Evolutionary conservation across 2,113 vertebrate species (phyloP), one percentile per base, ranked within the genome.

Genomic region (Cygnus buccinator): DNA sequence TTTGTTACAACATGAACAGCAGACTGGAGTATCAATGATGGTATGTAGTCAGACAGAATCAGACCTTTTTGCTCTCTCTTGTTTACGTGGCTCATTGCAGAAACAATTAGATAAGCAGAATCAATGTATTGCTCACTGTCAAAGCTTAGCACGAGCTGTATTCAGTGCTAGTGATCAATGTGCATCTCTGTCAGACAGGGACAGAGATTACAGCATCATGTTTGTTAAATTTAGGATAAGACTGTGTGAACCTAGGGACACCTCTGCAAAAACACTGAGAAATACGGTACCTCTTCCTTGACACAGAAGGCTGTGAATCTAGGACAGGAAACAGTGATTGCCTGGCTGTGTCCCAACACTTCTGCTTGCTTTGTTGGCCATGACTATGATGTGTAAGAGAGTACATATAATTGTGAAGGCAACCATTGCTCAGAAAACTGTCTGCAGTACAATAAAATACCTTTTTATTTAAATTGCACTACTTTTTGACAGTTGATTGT

Each of bases 1-100:
- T 97, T 95, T 79, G 84, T 84, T 90, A 78, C 80, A 44, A 20
- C 62, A 61, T 41, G 76, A 87, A 85, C 85, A 86, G 92, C 90
- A 80, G 94, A 89, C 81, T 93, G 93, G 73, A 77, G 95, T 93
- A 96, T 95, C 86, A 41, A 68, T 96, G 97, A 93, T 89, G 91
- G 73, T 67, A 3, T 50, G 72, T 89, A 94, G 97, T 95, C 97
- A 96, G 93, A 88, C 75, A 83, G 88, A 80, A 93, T 95, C 74
- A 97, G 87, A 79, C 90, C 90, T 58, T 71, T 91, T 63, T 85
- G 87, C 84, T 87, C 76, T 61, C 77, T 74, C 90, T 91, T 1
- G 8, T 71, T 93, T 63, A 41, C 86, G 92, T 62, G 82, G 95
- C 96, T 96, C 94, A 71, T 66, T 87, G 93, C 95, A 95, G 95